phyloP scores from a whole-genome alignment of 2,888 invertebrate species.

The Philereme transversata region DNA sequence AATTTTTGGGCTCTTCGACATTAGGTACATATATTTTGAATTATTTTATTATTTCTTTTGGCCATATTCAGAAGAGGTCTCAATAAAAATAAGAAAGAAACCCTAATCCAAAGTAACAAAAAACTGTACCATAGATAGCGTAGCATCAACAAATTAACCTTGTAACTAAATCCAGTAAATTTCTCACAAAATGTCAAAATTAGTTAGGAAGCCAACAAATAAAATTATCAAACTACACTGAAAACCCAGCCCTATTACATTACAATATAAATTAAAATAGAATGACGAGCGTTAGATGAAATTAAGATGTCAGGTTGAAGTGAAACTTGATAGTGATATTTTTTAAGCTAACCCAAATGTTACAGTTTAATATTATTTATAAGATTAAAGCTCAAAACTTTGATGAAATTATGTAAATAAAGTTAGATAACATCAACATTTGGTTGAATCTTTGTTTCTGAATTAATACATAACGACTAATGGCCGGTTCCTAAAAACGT shows the following conservation, averaged over 20 bases:
- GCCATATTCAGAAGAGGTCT: too few relatives aligned
- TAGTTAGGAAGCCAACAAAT: constrained; percentile 48
- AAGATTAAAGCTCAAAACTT: background rate
- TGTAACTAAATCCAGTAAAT: constrained; percentile 51
- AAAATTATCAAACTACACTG: constrained; percentile 23
- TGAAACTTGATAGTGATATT: constrained; percentile 62
- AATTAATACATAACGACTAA: too few relatives aligned
- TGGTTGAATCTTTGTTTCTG: too few relatives aligned
- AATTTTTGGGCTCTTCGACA: too few relatives aligned
- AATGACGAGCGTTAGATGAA: constrained; percentile 31
- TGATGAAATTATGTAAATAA: background rate
- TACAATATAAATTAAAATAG: constrained; percentile 35
- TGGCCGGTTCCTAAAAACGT: too few relatives aligned
- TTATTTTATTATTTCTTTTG: too few relatives aligned
- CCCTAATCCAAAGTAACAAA: constrained; percentile 32
- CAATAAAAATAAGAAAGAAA: constrained; percentile 20
- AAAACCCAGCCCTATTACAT: background rate
- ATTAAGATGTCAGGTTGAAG: constrained; percentile 60
- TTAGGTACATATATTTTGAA: too few relatives aligned
- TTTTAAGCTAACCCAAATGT: constrained; percentile 55
- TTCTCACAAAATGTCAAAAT: constrained; percentile 56
- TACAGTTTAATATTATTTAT: constrained; percentile 28
- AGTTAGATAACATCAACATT: background rate
- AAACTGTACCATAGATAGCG: constrained; percentile 41
- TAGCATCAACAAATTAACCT: constrained; percentile 37